Evolutionary conservation across 1,140 invertebrate genomes (phyloP).

Genomic region (Gryon sp.): DNA sequence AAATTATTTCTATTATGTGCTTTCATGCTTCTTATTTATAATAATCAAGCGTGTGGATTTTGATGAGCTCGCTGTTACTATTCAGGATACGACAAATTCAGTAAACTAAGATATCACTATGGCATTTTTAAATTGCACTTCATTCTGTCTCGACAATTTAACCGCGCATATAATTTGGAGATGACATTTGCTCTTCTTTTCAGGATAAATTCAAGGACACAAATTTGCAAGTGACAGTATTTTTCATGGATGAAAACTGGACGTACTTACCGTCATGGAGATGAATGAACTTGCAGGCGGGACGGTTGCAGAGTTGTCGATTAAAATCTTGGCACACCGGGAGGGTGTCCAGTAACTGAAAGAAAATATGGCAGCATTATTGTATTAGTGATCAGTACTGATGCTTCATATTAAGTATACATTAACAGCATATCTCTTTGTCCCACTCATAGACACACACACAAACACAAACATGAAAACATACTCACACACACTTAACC

Average conservation of each 20-base stretch:
- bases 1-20: constrained; percentile 33
- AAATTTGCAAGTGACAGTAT: constrained; percentile 33
- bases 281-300: constrained; percentile 97
- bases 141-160: too few relatives aligned
- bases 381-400: constrained; percentile 61
- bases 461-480: too few relatives aligned
- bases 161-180: constrained; percentile 8
- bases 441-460: too few relatives aligned
- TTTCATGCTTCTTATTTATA: constrained; percentile 24
- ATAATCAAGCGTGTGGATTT: constrained; percentile 7
- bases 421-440: constrained; percentile 64
- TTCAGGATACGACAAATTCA: constrained; percentile 21
- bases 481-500: constrained; percentile 35
- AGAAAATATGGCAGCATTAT: constrained; percentile 79
- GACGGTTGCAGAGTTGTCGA: constrained; percentile 95
- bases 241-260: constrained; percentile 14
- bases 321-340: constrained; percentile 99
- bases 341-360: constrained; percentile 99
- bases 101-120: constrained; percentile 16
- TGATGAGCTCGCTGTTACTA: not conserved
- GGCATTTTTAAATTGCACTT: constrained; percentile 35
- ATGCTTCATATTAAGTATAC: constrained; percentile 55
- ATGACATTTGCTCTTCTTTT: not conserved
- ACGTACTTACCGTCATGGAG: constrained; percentile 91
- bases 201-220: constrained; percentile 19